phyloP scores from a whole-genome alignment of 2,888 invertebrate genomes.

The Trissolcus japonicus region DNA sequence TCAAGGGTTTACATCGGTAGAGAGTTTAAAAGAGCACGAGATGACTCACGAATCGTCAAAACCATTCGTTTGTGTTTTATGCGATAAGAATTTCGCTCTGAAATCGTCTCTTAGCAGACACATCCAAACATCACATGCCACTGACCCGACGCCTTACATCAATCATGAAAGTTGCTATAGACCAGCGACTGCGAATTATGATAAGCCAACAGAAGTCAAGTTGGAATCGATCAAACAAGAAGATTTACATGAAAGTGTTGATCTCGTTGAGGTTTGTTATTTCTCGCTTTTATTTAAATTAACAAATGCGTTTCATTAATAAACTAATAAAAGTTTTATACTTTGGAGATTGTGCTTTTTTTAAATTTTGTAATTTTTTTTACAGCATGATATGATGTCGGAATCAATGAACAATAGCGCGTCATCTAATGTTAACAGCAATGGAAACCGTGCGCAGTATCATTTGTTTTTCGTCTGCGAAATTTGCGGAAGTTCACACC shows the following conservation, averaged over 20 bases:
- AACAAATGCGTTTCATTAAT: no score
- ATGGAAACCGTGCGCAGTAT: constrained; percentile 72
- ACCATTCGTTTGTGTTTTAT: constrained; percentile 78
- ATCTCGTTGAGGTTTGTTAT: constrained; percentile 56
- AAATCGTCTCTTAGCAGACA: constrained; percentile 77
- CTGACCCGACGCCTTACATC: constrained; percentile 76
- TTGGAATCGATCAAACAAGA: constrained; percentile 65
- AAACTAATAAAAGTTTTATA: neutral
- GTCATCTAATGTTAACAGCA: constrained; percentile 65
- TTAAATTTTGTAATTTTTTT: constrained; percentile 14
- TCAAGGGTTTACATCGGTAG: constrained; percentile 67
- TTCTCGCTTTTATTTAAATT: no score
- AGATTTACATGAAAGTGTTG: constrained; percentile 63
- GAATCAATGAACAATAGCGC: constrained; percentile 61
- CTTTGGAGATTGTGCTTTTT: neutral
- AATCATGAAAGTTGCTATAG: constrained; percentile 71
- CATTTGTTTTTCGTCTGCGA: constrained; percentile 76
- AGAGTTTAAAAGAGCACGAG: constrained; percentile 70
- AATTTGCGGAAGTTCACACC: constrained; percentile 76
- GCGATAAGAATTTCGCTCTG: constrained; percentile 76
- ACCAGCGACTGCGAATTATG: constrained; percentile 60
- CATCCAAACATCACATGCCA: constrained; percentile 78
- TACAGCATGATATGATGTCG: constrained; percentile 65
- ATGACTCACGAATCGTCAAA: constrained; percentile 69
- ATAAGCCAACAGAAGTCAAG: constrained; percentile 60